Base-by-base conservation (phyloP, 2,888 invertebrate genomes). In the Pyrrhosoma nymphula region DNA sequence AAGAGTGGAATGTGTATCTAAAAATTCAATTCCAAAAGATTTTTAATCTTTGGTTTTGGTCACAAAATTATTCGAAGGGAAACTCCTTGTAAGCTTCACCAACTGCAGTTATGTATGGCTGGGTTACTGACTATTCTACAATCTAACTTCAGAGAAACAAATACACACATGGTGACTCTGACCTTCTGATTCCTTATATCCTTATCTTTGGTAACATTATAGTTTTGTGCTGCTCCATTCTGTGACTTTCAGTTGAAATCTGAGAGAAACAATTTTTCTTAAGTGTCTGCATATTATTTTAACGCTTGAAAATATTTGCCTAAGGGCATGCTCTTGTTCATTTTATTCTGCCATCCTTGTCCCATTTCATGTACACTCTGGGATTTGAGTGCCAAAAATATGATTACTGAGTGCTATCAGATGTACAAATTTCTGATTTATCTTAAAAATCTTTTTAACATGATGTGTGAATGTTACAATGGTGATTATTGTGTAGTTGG, bases 381-480 rank as follows among this genome's bases (percentile, higher is more conserved):
- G 82, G 82, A 35, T 82, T 82, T 82, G 82, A 82, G 82, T 82
- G 82, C 82, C 82, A 82, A 82, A 69, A 82, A 30, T 82, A 82
- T 82, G 82, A 82, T 82, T 35, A 35, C 82, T 82, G 82, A 82
- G 82, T 82, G 82, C 82, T 82, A 82, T 35, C n/a, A n/a, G 82
- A 82, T 82, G 82, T 82, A 82, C 82, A 82, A 82, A 82, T 82
- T 35, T 82, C 82, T 35, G 35, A 82, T 35, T 82, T 82, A 30
- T 82, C 75, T 82, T 10, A 35, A 82, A 47, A 82, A 30, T 35
- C 82, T 35, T 35, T 69, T 82, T 18, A 82, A 82, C 16, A 35
- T 82, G 6, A 82, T 35, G 82, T 26, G 35, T 82, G 82, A 82
- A 82, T 82, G 82, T 26, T 82, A 82, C 82, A 82, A 82, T 35